Percentiles rank a stretch among this genome's conserved stretches.
These are phyloP conservation scores for Pelosia muscerda DNA, from an alignment of 2,888 invertebrate species.

Conservation along the genomic window DNA sequence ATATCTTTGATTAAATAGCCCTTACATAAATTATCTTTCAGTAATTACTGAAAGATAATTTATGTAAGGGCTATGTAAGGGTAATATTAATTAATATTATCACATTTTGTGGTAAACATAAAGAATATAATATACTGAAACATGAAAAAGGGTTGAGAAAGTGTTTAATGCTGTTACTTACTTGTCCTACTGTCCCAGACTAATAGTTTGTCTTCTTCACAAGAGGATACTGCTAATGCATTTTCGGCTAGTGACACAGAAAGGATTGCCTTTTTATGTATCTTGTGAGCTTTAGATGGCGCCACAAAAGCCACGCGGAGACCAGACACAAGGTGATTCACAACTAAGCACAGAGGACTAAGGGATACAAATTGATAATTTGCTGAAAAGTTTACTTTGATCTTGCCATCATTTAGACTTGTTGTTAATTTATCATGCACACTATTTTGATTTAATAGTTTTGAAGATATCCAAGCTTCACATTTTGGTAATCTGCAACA, in stretches of 20 bases:
- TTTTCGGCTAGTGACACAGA: slow-evolving; percentile 87
- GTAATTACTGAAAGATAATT: too few relatives aligned
- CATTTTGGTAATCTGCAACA: slow-evolving; percentile 74
- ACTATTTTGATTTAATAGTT: slow-evolving; percentile 74
- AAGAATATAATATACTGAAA: too few relatives aligned
- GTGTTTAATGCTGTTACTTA: slow-evolving; percentile 52
- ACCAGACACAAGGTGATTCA: slow-evolving; percentile 77
- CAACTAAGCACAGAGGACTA: slow-evolving; percentile 73
- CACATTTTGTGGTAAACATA: too few relatives aligned
- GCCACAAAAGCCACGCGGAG: slow-evolving; percentile 83
- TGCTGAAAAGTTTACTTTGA: slow-evolving; percentile 74
- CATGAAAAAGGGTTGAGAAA: too few relatives aligned
- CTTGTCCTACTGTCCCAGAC: slow-evolving; percentile 89
- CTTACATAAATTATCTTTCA: too few relatives aligned
- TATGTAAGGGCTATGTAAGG: too few relatives aligned
- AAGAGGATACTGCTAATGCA: slow-evolving; percentile 88
- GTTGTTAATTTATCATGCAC: slow-evolving; percentile 76
- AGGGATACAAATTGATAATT: slow-evolving; percentile 77
- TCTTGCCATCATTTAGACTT: slow-evolving; percentile 73
- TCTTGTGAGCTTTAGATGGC: slow-evolving; percentile 78
- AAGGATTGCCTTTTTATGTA: slow-evolving; percentile 83
- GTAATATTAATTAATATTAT: too few relatives aligned
- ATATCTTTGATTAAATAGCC: too few relatives aligned
- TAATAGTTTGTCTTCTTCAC: slow-evolving; percentile 86
- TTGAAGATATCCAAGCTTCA: slow-evolving; percentile 84